Percentiles rank a stretch among this genome's conserved stretches.
phyloP scores from a whole-genome alignment of 1,140 invertebrate species.

The Bombus fervidus region DNA sequence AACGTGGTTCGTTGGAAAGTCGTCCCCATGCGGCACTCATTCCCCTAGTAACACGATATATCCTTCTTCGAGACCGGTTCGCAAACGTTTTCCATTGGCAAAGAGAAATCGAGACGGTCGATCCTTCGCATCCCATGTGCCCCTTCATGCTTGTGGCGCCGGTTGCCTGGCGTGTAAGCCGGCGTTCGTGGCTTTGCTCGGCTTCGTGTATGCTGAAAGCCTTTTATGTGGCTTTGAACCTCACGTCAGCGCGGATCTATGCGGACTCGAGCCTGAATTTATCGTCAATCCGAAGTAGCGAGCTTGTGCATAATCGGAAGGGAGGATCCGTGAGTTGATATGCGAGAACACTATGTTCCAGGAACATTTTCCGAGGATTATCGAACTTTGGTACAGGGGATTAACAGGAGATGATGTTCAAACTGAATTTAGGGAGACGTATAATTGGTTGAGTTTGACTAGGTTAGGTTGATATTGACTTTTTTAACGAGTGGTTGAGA shows the following conservation, averaged over 20 bases:
- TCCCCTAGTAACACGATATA: not conserved
- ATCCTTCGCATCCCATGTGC: slow-evolving; percentile 23
- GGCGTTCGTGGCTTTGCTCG: slow-evolving; percentile 21
- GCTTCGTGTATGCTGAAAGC: slow-evolving; percentile 22
- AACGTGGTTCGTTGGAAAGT: slow-evolving; percentile 25
- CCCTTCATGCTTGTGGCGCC: not conserved
- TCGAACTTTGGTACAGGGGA: not conserved
- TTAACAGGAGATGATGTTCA: not conserved
- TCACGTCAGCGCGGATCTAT: not conserved
- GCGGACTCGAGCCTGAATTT: not conserved
- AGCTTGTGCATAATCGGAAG: not conserved
- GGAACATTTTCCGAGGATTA: not conserved
- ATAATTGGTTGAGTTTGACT: not conserved
- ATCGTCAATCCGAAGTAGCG: not conserved
- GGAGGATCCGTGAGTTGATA: not conserved
- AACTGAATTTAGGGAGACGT: not conserved
- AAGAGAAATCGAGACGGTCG: slow-evolving; percentile 41
- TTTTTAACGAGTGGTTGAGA: not conserved
- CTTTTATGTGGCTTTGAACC: slow-evolving; percentile 50
- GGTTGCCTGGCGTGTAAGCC: slow-evolving; percentile 6
- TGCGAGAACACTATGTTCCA: too few relatives aligned
- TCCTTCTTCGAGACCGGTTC: not conserved
- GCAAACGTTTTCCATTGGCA: slow-evolving; percentile 34
- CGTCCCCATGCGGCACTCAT: not conserved
- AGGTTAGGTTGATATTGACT: not conserved